Base-by-base conservation (phyloP, 2,888 invertebrate genomes). In the Heliconius hortense region DNA sequence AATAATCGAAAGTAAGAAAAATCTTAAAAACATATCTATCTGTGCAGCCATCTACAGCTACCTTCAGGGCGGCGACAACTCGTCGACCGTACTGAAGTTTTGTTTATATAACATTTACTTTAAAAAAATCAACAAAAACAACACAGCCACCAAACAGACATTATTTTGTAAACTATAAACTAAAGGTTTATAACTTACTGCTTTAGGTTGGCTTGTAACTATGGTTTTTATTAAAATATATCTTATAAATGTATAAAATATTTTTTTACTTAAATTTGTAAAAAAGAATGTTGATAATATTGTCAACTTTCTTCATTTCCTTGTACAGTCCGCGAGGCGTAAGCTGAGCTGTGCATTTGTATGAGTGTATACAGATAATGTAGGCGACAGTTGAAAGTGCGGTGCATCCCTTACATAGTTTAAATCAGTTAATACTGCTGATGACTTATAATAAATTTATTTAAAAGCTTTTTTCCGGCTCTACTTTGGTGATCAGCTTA, bases 51-150 rank as follows among this genome's bases (percentile, higher is more conserved):
- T 43, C 13, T 43, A 43, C 43, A 43, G 53, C 21, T 21, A 53
- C 21, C 21, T n/a, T 10, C n/a, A n/a, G 8, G 56, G n/a, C n/a
- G 4, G n/a, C n/a, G 8, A n/a, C 0, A n/a, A 10, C 3, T 56
- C n/a, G 56, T n/a, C n/a, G n/a, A 56, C 56, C 56, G n/a, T 56
- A 56, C 56, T 56, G 56, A 10, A n/a, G 21, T 56, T 56, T n/a
- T 56, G n/a, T 8, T n/a, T 64, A 64, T 35, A 21, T 31, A 21
- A 35, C n/a, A 64, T 64, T 64, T 35, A 64, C 3, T 4, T 56
- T 66, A n/a, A 66, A 24, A 35, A 35, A 39, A 64, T 64, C 35
- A 64, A 39, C 39, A 66, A 15, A 24, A 66, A 66, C n/a, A 66
- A 39, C 4, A 39, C n/a, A 66, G 15, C 66, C 24, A 66, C 24